Base-by-base conservation (phyloP, 1,140 invertebrate genomes). In the Acromyrmex echinatior region DNA sequence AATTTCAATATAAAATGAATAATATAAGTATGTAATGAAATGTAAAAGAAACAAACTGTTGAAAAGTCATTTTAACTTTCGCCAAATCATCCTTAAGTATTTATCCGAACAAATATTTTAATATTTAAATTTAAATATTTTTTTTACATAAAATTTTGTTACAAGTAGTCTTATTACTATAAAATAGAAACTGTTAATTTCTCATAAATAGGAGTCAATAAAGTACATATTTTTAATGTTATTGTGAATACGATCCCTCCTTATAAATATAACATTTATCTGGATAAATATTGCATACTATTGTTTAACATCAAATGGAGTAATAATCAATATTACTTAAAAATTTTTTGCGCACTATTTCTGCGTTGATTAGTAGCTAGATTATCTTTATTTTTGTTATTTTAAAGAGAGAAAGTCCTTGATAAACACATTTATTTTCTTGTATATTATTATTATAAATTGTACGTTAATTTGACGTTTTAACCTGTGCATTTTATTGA, bases 101-200 rank as follows among this genome's bases (percentile, higher is more conserved):
- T 35, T 35, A 39, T 39, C 16, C 1, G 2, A 1, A 9, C 35
- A 35, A 63, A 31, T 28, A 18, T 65, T 65, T 16, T 28, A 65
- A 65, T 21, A 45, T 68, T 68, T 3, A 5, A 68, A 68, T 21
- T 45, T 35, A 65, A 65, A 65, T 65, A 35, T n/a, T 65, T 63
- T 18, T 0, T 51, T 65, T 65, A 10, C 16, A 18, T n/a, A 18
- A 25, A 31, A 7, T 65, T 65, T 65, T 39, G 35, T 21, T 39
- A 39, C 4, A 35, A 21, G 21, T 21, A 5, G 12, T 39, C 0
- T 39, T 14, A 65, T 35, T 63, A 7, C 1, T 14, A 18, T 31
- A 63, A 63, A 31, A 14, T 7, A 63, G 28, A 31, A 31, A 25
- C 0, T 63, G 28, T 16, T 63, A 31, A 63, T 35, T 35, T 35